Evolutionary conservation across 2,888 invertebrate genomes (phyloP).

Genomic region (Thymelicus sylvestris): DNA sequence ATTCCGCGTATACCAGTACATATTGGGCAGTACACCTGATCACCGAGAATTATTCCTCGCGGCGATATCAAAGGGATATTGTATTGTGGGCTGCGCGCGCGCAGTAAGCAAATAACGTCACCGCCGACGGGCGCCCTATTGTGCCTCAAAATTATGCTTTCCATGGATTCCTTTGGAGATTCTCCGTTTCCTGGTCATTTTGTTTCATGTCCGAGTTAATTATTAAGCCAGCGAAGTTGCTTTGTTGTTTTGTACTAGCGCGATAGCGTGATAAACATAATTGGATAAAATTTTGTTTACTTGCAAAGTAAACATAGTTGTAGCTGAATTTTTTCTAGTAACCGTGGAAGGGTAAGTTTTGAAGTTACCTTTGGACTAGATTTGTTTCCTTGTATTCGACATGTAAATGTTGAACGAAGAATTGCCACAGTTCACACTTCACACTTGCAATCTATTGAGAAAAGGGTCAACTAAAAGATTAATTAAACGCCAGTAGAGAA

Average conservation of each 20-base stretch:
- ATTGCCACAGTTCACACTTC: conserved; percentile 11
- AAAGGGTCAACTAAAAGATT: conserved; percentile 10
- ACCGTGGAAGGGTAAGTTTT: too few relatives aligned
- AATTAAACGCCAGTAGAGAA: conserved; percentile 17
- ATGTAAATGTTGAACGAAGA: too few relatives aligned
- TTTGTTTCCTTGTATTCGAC: too few relatives aligned
- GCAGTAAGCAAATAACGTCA: conserved; percentile 45
- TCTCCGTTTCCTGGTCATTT: conserved; percentile 43
- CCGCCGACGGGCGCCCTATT: conserved; percentile 47
- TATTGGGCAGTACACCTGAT: conserved; percentile 42
- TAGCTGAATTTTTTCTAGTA: too few relatives aligned
- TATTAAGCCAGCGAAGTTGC: conserved; percentile 34
- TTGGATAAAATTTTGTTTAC: background rate
- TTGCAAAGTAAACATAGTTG: too few relatives aligned
- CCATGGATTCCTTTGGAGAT: conserved; percentile 42
- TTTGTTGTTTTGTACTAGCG: conserved; percentile 9
- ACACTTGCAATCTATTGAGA: conserved; percentile 7
- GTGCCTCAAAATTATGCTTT: conserved; percentile 49
- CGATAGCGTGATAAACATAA: background rate
- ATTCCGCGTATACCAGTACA: conserved; percentile 32
- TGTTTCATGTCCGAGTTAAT: conserved; percentile 45
- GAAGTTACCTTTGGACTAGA: too few relatives aligned
- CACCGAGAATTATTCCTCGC: conserved; percentile 48
- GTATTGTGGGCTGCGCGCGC: conserved; percentile 48
- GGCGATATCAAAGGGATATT: conserved; percentile 63